Percentiles rank a stretch among this genome's conserved stretches.
phyloP scores from a whole-genome alignment of 2,113 vertebrate species.

The Amphiprion percula region DNA sequence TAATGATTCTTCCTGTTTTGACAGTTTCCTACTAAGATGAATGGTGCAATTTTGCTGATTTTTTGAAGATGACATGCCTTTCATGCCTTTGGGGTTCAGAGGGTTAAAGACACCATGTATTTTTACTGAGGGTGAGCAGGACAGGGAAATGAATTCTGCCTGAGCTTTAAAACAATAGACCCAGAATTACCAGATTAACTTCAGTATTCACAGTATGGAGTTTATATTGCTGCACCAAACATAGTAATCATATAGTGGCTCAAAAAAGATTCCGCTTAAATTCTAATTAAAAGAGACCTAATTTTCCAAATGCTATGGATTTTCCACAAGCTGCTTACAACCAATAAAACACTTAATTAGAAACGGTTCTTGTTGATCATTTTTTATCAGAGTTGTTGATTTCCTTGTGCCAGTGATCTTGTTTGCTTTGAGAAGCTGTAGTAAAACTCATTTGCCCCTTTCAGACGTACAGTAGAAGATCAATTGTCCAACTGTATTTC shows the following conservation, averaged over 20 bases:
- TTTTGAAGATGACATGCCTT: no score
- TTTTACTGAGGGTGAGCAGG: background rate
- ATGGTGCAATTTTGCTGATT: no score
- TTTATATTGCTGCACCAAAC: conserved; percentile 2
- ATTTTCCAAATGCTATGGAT: background rate
- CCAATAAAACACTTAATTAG: background rate
- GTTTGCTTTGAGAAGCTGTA: conserved; percentile 21
- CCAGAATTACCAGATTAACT: conserved; percentile 23
- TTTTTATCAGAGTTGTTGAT: conserved; percentile 1
- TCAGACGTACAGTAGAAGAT: conserved; percentile 69
- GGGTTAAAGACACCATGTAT: no score
- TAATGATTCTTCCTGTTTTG: no score
- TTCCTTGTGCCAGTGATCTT: conserved; percentile 35
- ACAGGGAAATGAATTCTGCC: background rate
- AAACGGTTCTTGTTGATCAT: conserved; percentile 5
- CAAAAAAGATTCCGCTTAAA: background rate
- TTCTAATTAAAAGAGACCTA: background rate
- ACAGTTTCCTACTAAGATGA: no score
- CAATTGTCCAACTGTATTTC: conserved; percentile 80
- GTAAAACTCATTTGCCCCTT: conserved; percentile 46
- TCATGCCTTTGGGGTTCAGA: no score
- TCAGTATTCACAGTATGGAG: background rate
- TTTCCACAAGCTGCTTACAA: background rate
- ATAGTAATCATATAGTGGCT: conserved; percentile 2
- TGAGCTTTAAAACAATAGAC: background rate